A percentile compares a stretch with the other conserved stretches of the same genome.
Evolutionary conservation across 37 sponge, comb jelly and placozoan species (phyloP).

Genomic region (Spongilla lacustris): DNA sequence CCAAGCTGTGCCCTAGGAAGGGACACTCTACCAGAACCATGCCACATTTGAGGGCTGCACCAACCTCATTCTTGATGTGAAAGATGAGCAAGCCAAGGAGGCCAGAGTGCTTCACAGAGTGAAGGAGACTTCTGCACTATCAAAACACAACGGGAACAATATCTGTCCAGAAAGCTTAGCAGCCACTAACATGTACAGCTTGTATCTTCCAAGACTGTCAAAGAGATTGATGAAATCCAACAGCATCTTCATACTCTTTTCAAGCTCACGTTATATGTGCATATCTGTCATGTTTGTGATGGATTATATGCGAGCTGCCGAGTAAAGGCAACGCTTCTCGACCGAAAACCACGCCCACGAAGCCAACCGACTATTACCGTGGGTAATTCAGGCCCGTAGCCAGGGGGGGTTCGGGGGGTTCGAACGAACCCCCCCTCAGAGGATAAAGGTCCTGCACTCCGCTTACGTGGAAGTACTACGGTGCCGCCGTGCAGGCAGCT

Average conservation of each 20-base stretch:
- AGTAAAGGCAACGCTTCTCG: too few relatives aligned
- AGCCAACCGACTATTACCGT: too few relatives aligned
- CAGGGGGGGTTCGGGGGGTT: too few relatives aligned
- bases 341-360: too few relatives aligned
- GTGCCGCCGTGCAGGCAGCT: too few relatives aligned
- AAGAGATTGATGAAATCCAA: slow-evolving; percentile 15
- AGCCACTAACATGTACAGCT: slow-evolving; percentile 7
- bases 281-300: slow-evolving; percentile 18
- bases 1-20: slow-evolving; percentile 47
- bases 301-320: too few relatives aligned
- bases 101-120: slow-evolving; percentile 52
- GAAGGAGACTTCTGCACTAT: slow-evolving; percentile 5
- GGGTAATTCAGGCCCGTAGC: too few relatives aligned
- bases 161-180: background rate
- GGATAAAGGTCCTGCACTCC: too few relatives aligned
- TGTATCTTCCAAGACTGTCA: slow-evolving; percentile 22
- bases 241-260: slow-evolving; percentile 30
- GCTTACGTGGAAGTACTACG: too few relatives aligned
- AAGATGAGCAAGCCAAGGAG: slow-evolving; percentile 64
- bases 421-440: too few relatives aligned
- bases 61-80: slow-evolving; percentile 69
- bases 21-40: slow-evolving; percentile 13
- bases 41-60: slow-evolving; percentile 40
- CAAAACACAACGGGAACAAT: background rate
- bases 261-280: slow-evolving; percentile 13